These are phyloP conservation scores for Panurus biarmicus DNA, from an alignment of 2,113 vertebrate genomes.

Conservation along the genomic window DNA sequence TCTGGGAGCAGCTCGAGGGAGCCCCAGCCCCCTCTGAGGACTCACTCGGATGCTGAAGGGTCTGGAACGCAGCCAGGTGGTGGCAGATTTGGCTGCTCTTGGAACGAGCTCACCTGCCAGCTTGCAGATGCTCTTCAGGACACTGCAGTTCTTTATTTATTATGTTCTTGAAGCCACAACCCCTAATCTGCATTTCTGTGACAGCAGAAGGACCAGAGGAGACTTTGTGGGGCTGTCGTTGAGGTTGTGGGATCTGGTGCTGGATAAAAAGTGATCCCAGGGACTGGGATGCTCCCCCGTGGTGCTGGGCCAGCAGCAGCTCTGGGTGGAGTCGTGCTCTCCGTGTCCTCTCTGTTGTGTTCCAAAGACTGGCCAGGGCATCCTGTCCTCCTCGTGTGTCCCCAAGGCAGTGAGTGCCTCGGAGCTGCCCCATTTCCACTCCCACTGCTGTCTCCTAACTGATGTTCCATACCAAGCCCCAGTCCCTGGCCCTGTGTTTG, in stretches of 20 bases:
- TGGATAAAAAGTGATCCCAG: neutral
- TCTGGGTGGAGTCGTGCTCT: neutral
- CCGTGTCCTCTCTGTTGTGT: rapidly evolving
- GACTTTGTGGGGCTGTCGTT: neutral
- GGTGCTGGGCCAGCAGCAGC: neutral
- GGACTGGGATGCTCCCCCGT: rapidly evolving
- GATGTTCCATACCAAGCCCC: rapidly evolving
- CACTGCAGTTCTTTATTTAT: neutral
- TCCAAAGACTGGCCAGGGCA: neutral
- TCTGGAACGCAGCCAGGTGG: neutral
- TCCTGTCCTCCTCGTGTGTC: rapidly evolving
- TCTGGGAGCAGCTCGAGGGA: neutral
- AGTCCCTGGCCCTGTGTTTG: neutral
- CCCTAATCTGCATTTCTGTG: neutral
- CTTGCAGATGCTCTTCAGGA: neutral
- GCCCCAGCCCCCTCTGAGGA: neutral
- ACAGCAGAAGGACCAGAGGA: neutral
- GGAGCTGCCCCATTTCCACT: rapidly evolving
- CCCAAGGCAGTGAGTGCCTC: neutral
- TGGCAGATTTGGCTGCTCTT: neutral
- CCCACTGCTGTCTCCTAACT: rapidly evolving
- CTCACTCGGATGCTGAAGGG: rapidly evolving
- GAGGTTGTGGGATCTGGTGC: neutral
- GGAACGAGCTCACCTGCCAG: neutral
- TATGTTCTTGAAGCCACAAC: neutral